These are phyloP conservation scores for Corvus cornix DNA, from an alignment of 2,113 vertebrate species.

Conservation along the genomic window DNA sequence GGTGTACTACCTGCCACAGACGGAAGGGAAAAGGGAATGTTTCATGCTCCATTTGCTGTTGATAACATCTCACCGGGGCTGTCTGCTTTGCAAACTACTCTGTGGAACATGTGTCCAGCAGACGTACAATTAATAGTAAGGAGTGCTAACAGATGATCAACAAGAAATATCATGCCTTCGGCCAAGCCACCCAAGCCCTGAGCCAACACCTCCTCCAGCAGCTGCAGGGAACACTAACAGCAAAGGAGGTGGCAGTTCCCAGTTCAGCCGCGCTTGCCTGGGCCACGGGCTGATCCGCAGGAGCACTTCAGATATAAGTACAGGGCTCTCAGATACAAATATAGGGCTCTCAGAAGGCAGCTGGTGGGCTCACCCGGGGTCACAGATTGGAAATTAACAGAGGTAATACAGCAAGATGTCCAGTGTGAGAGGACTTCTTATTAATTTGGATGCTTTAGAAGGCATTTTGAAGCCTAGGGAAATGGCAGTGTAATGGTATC, in stretches of 20 bases:
- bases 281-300: neutral
- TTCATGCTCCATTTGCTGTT: slow-evolving; percentile 17
- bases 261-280: accelerated
- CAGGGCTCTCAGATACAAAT: neutral
- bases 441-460: neutral
- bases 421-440: neutral
- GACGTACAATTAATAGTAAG: neutral
- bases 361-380: neutral
- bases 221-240: neutral
- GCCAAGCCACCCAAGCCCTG: neutral
- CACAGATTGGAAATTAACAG: neutral
- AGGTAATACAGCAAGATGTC: neutral
- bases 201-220: neutral
- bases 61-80: neutral
- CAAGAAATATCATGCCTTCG: neutral
- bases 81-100: neutral
- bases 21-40: neutral
- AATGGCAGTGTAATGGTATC: neutral
- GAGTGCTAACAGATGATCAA: neutral
- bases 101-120: neutral
- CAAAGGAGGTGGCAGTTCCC: neutral
- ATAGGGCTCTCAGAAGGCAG: neutral
- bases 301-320: neutral
- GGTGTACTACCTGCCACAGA: accelerated
- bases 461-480: neutral